Evolutionary conservation across 2,113 vertebrate species (phyloP).

Genomic region (Tragulus kanchil): DNA sequence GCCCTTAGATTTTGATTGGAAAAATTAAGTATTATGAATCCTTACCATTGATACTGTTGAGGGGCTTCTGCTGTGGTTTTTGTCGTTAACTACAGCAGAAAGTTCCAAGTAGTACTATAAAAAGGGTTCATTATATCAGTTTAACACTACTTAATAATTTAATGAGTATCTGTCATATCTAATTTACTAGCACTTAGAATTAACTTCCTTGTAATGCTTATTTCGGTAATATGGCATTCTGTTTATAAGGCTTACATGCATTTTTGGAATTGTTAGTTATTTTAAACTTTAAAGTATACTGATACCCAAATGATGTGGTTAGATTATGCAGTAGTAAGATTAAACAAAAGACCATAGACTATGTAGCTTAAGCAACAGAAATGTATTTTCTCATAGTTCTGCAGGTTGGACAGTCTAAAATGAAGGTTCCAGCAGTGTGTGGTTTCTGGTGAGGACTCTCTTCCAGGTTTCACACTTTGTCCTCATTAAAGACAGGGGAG

Average conservation of each 20-base stretch:
- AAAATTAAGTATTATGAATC: conserved; percentile 12
- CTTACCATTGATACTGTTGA: conserved; percentile 22
- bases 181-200: neutral
- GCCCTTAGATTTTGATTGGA: neutral
- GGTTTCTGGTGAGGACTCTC: conserved; percentile 15
- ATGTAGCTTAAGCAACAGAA: conserved; percentile 18
- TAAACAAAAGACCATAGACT: neutral
- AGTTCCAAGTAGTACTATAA: conserved; percentile 2
- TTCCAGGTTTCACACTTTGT: neutral
- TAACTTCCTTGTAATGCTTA: conserved; percentile 48
- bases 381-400: conserved; percentile 4
- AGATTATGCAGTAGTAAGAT: neutral
- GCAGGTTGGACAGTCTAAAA: neutral
- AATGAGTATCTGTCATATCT: neutral
- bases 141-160: conserved; percentile 25
- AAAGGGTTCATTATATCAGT: neutral
- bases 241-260: neutral
- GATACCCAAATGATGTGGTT: neutral
- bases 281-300: conserved; percentile 54
- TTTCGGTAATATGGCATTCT: neutral
- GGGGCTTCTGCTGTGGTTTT: conserved; percentile 36
- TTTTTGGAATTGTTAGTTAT: conserved; percentile 41
- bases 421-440: neutral
- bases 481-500: neutral
- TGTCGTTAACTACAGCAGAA: conserved; percentile 32